Conservation (phyloP, 2,113 vertebrate genomes). For the Mustelus asterias region DNA sequence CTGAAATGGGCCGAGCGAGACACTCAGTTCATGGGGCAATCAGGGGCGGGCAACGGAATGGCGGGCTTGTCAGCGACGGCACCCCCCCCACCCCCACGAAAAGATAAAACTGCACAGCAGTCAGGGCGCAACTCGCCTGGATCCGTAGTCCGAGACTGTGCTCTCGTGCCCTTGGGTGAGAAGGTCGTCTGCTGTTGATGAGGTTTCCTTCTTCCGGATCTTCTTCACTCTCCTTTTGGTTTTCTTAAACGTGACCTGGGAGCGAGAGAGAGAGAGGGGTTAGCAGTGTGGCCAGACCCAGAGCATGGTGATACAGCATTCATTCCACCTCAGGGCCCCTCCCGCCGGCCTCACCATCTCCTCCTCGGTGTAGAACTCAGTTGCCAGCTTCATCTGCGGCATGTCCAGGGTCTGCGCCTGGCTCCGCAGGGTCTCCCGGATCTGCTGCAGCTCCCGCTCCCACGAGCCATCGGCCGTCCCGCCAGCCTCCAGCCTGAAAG, state of each 20-base stretch:
- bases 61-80: too few relatives aligned
- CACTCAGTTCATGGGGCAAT: too few relatives aligned
- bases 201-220: conserved; percentile 73
- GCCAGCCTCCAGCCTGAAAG: conserved; percentile 64
- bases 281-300: background rate
- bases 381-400: conserved; percentile 60
- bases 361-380: conserved; percentile 73
- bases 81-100: too few relatives aligned
- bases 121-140: conserved; percentile 52
- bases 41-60: too few relatives aligned
- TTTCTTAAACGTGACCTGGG: conserved; percentile 72
- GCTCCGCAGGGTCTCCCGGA: conserved; percentile 62
- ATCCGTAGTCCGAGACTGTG: conserved; percentile 69
- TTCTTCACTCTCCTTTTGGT: conserved; percentile 73
- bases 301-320: background rate
- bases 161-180: conserved; percentile 54
- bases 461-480: conserved; percentile 67
- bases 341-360: conserved; percentile 65
- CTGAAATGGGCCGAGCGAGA: too few relatives aligned
- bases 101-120: too few relatives aligned
- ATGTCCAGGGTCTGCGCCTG: conserved; percentile 73
- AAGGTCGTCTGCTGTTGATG: conserved; percentile 51
- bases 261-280: background rate
- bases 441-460: conserved; percentile 71
- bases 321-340: too few relatives aligned